Percentiles rank a stretch among this genome's conserved stretches.
These are phyloP conservation scores for Ethmia dodecea DNA, from an alignment of 2,888 invertebrate species.

Conservation along the genomic window DNA sequence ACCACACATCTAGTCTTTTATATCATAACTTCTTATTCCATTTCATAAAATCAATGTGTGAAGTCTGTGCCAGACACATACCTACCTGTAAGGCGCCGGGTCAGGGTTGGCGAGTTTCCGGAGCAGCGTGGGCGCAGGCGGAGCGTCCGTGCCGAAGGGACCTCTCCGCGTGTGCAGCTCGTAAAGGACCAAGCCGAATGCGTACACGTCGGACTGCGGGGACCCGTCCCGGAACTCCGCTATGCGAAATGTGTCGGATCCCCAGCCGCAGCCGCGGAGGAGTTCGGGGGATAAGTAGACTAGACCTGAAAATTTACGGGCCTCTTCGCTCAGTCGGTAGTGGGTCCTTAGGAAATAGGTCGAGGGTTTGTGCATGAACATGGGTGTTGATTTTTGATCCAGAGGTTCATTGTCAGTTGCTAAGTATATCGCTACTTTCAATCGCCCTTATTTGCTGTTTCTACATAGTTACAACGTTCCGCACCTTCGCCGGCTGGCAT, in stretches of 20 bases:
- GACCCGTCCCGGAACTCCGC: slow-evolving; percentile 70
- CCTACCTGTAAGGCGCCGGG: slow-evolving; percentile 78
- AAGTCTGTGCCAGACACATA: slow-evolving; percentile 57
- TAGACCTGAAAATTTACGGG: slow-evolving; percentile 79
- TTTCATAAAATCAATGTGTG: too few relatives aligned
- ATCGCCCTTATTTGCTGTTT: too few relatives aligned
- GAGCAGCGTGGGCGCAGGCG: slow-evolving; percentile 80
- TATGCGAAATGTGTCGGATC: slow-evolving; percentile 38
- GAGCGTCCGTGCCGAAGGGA: slow-evolving; percentile 86
- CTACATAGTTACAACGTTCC: too few relatives aligned
- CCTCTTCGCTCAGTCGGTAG: too few relatives aligned
- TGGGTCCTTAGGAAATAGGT: too few relatives aligned
- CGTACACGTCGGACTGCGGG: slow-evolving; percentile 90
- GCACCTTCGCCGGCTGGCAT: too few relatives aligned
- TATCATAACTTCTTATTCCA: too few relatives aligned
- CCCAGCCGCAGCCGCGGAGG: slow-evolving; percentile 73
- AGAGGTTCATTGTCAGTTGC: too few relatives aligned
- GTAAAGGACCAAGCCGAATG: slow-evolving; percentile 92
- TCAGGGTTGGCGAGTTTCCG: slow-evolving; percentile 76
- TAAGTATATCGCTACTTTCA: too few relatives aligned
- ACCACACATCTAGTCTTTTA: too few relatives aligned
- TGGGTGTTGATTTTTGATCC: too few relatives aligned
- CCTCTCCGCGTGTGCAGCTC: slow-evolving; percentile 92
- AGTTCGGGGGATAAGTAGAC: slow-evolving; percentile 91
- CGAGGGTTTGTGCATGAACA: too few relatives aligned